A percentile compares a stretch with the other conserved stretches of the same genome.
phyloP scores from a whole-genome alignment of 2,797 vertebrate genomes.

The Phalanger gymnotis region DNA sequence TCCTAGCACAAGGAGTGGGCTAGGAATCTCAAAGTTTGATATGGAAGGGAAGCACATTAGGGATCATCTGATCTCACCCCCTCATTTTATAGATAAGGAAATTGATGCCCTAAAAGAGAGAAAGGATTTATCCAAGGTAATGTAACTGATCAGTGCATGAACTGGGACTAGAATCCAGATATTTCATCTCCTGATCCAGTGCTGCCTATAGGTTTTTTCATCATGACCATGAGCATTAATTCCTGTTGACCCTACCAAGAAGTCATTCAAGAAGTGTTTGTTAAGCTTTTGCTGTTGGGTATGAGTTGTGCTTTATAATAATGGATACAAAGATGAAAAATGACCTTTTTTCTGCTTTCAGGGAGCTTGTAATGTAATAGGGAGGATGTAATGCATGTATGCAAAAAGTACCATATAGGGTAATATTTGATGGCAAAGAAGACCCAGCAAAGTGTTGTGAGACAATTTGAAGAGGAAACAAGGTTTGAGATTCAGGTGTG shows the following conservation, averaged over 20 bases:
- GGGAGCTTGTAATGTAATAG: not conserved
- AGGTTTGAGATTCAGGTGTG: not conserved
- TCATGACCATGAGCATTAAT: not conserved
- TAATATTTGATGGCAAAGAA: not conserved
- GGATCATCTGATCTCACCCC: not conserved
- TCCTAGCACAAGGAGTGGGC: not conserved
- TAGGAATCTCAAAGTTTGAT: not conserved
- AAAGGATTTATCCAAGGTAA: not conserved
- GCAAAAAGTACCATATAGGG: not conserved
- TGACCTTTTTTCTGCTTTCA: not conserved
- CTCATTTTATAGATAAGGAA: not conserved
- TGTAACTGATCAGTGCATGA: not conserved
- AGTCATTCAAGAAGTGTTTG: not conserved
- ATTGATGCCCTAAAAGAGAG: not conserved
- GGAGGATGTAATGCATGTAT: not conserved
- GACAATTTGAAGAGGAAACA: not conserved
- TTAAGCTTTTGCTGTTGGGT: not conserved
- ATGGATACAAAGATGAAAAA: not conserved
- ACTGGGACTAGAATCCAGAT: not conserved
- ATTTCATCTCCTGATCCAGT: not conserved
- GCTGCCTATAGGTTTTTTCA: not conserved
- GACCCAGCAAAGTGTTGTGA: not conserved
- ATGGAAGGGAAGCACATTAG: not conserved
- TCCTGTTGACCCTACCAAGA: not conserved
- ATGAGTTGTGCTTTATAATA: not conserved